phyloP scores from a whole-genome alignment of 2,113 vertebrate genomes.

The Arvicanthis niloticus region DNA sequence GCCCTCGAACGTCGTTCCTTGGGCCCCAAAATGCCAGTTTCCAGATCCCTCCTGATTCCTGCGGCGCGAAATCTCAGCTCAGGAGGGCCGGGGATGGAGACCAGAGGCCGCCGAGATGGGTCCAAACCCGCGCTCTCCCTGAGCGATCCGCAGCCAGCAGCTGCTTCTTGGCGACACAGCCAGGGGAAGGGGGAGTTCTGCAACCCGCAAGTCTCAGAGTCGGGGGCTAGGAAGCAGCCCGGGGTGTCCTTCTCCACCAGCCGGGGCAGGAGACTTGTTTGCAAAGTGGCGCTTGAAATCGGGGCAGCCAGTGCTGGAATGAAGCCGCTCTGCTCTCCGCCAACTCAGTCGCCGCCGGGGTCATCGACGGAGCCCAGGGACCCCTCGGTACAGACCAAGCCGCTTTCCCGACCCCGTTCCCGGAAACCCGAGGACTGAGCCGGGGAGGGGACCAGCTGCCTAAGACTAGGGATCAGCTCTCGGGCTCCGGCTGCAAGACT shows the following conservation, averaged over 20 bases:
- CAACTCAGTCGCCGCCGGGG: slow-evolving; percentile 53
- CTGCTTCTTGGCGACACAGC: neutral
- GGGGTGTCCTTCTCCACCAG: neutral
- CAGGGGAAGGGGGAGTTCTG: neutral
- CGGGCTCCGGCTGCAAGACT: slow-evolving; percentile 25
- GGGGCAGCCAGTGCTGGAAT: slow-evolving; percentile 71
- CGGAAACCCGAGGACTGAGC: slow-evolving; percentile 64
- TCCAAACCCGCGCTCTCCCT: neutral
- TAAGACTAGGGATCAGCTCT: slow-evolving; percentile 27
- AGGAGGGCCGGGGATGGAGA: neutral
- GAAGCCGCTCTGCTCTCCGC: slow-evolving; percentile 68
- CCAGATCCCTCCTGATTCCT: slow-evolving; percentile 35
- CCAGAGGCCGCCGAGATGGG: neutral
- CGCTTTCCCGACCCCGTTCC: slow-evolving; percentile 65
- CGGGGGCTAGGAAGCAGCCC: neutral
- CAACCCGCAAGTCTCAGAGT: neutral
- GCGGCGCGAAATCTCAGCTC: slow-evolving; percentile 60
- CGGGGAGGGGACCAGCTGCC: slow-evolving; percentile 38
- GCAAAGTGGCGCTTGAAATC: slow-evolving; percentile 77
- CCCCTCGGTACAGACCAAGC: slow-evolving; percentile 33
- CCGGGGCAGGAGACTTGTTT: slow-evolving; percentile 64
- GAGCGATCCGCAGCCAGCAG: slow-evolving; percentile 21
- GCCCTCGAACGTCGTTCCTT: slow-evolving; percentile 71
- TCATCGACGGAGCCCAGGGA: slow-evolving; percentile 38
- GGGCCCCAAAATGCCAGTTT: slow-evolving; percentile 30